Evolutionary conservation across 2,888 invertebrate genomes (phyloP), one percentile per base, ranked within the genome.

Genomic region (Drosophila imparisetae): DNA sequence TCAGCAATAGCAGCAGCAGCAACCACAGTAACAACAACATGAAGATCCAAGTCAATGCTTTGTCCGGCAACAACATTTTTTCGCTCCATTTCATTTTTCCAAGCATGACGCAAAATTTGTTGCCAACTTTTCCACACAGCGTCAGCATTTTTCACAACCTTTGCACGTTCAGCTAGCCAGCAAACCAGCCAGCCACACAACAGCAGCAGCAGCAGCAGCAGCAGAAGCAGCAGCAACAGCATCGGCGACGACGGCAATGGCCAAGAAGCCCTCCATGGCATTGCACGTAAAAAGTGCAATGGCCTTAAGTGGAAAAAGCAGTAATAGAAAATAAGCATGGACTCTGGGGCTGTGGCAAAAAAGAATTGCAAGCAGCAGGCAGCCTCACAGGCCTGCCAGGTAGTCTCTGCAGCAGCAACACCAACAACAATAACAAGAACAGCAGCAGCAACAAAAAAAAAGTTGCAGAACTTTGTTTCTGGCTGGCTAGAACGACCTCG

Each of bases 291-390:
- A 89, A 87, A 87, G 87, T 89, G 87, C 87, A 87, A 87, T 89
- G 87, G 87, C 87, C 87, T 87, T 89, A 87, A 87, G 87, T 83
- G 88, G 90, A 83, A 87, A 89, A 89, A 87, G 89, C 89, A 89
- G 88, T 86, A 89, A 89, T 87, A 87, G 90, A 87, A 89, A 86
- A 86, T 86, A 86, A 88, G 89, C 89, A 86, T 86, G 89, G 85
- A 80, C 84, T 77, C 76, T 75, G 77, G 80, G 69, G 68, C 78
- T 72, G 81, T 36, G 48, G 62, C 72, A 81, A 70, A 81, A 79
- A 82, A 85, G 84, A 84, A 85, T 87, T 85, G 84, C 84, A 81
- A 73, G 78, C 78, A 79, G 78, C 66, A 61, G 53, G 61, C 65
- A 72, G 70, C 55, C 70, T 45, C 63, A 50, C 57, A 62, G 70